Conservation (phyloP, 2,113 vertebrate species). For the Oncorhynchus mykiss region DNA sequence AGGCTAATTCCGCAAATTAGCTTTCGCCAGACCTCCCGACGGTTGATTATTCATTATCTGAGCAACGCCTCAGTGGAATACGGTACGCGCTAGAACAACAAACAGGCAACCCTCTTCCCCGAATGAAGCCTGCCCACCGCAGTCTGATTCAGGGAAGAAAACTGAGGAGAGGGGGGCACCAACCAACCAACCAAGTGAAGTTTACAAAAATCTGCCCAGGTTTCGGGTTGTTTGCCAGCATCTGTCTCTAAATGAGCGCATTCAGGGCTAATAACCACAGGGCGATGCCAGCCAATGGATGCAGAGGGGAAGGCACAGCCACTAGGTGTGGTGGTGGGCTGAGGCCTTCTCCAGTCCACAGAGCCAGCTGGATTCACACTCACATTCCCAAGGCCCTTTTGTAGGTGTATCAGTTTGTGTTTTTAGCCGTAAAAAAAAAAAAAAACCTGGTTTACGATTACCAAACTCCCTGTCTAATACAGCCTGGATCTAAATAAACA, state of each 20-base stretch:
- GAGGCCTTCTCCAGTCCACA: neutral
- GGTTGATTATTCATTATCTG: slow-evolving; percentile 9
- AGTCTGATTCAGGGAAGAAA: slow-evolving; percentile 1
- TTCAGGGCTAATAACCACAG: neutral
- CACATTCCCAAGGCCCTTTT: neutral
- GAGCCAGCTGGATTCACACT: neutral
- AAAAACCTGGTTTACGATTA: neutral
- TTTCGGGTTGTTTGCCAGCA: neutral
- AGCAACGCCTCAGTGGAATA: slow-evolving; percentile 13
- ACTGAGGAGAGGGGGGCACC: neutral
- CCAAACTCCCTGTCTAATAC: too few species aligned
- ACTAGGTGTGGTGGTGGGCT: too few species aligned
- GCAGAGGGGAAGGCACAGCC: neutral
- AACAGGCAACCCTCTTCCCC: slow-evolving; percentile 1
- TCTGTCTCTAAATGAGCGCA: neutral
- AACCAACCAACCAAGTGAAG: neutral
- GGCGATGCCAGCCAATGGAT: neutral
- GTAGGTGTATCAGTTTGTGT: slow-evolving; percentile 9
- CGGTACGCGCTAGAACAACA: slow-evolving; percentile 21
- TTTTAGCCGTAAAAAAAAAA: neutral
- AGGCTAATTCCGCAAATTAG: slow-evolving; percentile 25
- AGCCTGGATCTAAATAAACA: slow-evolving; percentile 5
- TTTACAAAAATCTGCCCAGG: neutral
- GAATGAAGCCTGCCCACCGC: neutral
- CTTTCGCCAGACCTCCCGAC: slow-evolving; percentile 6